phyloP scores from a whole-genome alignment of 2,888 invertebrate genomes.

The Drosophila suboccidentalis region DNA sequence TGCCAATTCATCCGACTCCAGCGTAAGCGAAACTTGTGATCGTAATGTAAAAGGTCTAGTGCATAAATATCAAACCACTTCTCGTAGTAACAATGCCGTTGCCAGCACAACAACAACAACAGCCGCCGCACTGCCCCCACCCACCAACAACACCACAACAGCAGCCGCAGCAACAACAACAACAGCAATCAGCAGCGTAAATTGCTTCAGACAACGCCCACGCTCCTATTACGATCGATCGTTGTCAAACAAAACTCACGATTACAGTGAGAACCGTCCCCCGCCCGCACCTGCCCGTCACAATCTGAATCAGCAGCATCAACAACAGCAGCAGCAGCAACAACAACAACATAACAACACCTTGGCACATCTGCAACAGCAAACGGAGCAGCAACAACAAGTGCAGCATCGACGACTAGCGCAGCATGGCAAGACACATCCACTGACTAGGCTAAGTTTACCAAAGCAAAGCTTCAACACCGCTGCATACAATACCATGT shows the following conservation, averaged over 20 bases:
- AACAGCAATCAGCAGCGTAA: constrained; percentile 36
- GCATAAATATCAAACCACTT: constrained; percentile 89
- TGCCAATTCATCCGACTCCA: constrained; percentile 72
- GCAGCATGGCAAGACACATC: constrained; percentile 97
- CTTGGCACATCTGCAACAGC: constrained; percentile 41
- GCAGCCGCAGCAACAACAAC: constrained; percentile 30
- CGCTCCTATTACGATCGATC: constrained; percentile 84
- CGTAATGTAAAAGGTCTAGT: constrained; percentile 91
- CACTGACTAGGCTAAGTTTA: constrained; percentile 93
- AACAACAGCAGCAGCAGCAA: constrained; percentile 52
- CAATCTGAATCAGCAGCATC: constrained; percentile 42
- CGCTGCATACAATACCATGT: constrained; percentile 95
- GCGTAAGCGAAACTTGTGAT: constrained; percentile 87
- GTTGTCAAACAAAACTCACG: constrained; percentile 78
- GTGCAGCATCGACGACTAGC: constrained; percentile 90
- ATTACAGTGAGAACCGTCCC: constrained; percentile 84
- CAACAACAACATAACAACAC: constrained; percentile 49
- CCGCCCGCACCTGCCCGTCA: constrained; percentile 86
- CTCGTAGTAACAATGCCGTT: constrained; percentile 69
- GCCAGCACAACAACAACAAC: constrained; percentile 47
- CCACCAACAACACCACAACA: constrained; percentile 37
- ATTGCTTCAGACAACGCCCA: constrained; percentile 79
- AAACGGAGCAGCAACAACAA: constrained; percentile 51
- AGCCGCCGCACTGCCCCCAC: constrained; percentile 48
- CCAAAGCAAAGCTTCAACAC: constrained; percentile 91